Conservation (phyloP, 1,140 invertebrate species). For the Zaprionus davidi region DNA sequence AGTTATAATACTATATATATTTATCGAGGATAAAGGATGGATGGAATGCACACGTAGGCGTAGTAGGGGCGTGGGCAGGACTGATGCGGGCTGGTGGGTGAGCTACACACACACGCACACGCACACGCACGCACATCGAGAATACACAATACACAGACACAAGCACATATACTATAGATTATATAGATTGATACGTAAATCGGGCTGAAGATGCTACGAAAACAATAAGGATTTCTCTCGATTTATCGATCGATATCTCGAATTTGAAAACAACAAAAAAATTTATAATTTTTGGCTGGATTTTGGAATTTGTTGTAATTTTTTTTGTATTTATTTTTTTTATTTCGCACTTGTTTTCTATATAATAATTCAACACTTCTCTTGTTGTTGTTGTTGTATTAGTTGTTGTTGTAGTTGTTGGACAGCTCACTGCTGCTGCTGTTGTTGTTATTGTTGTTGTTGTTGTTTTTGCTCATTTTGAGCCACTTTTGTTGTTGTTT, state of each 20-base stretch:
- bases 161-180: slow-evolving; percentile 49
- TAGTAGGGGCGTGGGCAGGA: neutral
- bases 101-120: slow-evolving; percentile 37
- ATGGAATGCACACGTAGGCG: slow-evolving; percentile 66
- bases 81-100: slow-evolving; percentile 5
- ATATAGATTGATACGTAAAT: slow-evolving; percentile 45
- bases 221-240: slow-evolving; percentile 32
- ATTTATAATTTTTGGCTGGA: slow-evolving; percentile 39
- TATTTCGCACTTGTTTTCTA: slow-evolving; percentile 17
- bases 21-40: slow-evolving; percentile 54
- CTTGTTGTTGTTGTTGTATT: slow-evolving; percentile 35
- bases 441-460: slow-evolving; percentile 16
- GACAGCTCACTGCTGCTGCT: slow-evolving; percentile 30
- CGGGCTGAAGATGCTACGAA: slow-evolving; percentile 53
- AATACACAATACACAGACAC: slow-evolving; percentile 58
- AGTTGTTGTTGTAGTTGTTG: slow-evolving; percentile 30
- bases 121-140: slow-evolving; percentile 30
- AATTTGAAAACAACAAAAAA: slow-evolving; percentile 47
- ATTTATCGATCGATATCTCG: neutral
- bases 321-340: slow-evolving; percentile 11
- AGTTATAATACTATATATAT: slow-evolving; percentile 16
- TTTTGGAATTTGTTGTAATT: slow-evolving; percentile 24
- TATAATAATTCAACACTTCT: slow-evolving; percentile 12
- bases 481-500: slow-evolving; percentile 45
- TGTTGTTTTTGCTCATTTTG: slow-evolving; percentile 53